Base-by-base conservation (phyloP, 2,888 invertebrate species). In the Ophion ellenae region DNA sequence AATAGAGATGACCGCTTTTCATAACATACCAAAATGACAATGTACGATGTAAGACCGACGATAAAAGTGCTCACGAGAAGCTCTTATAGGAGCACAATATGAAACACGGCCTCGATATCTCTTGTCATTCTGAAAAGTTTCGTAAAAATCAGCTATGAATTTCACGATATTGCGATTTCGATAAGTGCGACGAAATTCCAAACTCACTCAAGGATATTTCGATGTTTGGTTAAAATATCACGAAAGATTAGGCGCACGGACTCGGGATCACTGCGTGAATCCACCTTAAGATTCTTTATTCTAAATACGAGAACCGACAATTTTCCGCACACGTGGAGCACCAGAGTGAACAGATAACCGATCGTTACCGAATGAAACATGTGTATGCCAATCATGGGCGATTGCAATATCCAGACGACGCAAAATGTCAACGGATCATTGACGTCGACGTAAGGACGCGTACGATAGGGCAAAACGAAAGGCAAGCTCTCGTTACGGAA, bases 371-470 rank as follows among this genome's bases (percentile, higher is more conserved):
- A 64, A 70, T 86, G 77, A 57, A 84, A 81, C 57, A 79, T 73
- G 36, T 84, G 83, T n/a, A 86, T 81, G 59, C 83, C 84, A 32
- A 84, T 84, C 86, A 86, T 86, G 4, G 86, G 86, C 0, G 75
- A 81, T 81, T 86, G 86, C 69, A 74, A 75, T 24, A 78, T 70
- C 61, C 81, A 81, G 66, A 84, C 75, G 36, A 84, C 4, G 74
- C 81, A 83, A 61, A 75, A 86, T 3, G 78, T 81, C 4, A 67
- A 53, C 3, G 81, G 47, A 17, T 86, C 83, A 14, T 74, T 69
- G 10, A 84, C 78, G 36, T 78, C 74, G 77, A 86, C 78, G 66
- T 61, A 69, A 2, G 84, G 57, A 64, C 75, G 86, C 2, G 86
- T 81, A n/a, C 83, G 86, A 32, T 86, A 86, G 0, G 86, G 83